Percentiles rank a stretch among this genome's conserved stretches.
Evolutionary conservation across 2,797 vertebrate genomes (phyloP).

Genomic region (Miichthys miiuy): DNA sequence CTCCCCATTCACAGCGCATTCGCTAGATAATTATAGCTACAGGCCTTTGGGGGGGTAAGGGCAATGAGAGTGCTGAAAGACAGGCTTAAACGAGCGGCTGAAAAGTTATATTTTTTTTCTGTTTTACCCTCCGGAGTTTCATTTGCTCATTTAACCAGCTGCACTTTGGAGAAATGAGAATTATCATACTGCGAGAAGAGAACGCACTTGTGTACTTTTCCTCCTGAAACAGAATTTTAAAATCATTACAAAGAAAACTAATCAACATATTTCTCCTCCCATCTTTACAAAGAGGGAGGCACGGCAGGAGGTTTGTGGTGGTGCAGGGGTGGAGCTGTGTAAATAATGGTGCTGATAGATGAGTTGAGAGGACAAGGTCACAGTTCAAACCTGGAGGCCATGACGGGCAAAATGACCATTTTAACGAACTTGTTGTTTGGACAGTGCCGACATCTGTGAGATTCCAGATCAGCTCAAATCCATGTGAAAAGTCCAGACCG

Average conservation of each 20-base stretch:
- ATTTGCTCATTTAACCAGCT: constrained; percentile 38
- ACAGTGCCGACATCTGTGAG: constrained; percentile 41
- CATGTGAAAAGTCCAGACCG: constrained; percentile 10
- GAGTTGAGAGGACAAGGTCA: constrained; percentile 58
- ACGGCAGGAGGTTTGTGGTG: background rate
- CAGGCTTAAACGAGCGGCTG: constrained; percentile 50
- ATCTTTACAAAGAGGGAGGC: background rate
- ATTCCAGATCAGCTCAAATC: constrained; percentile 44
- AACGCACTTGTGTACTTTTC: background rate
- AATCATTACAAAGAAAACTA: background rate
- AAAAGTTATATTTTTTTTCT: constrained; percentile 53
- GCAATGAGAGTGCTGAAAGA: constrained; percentile 71
- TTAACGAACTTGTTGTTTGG: constrained; percentile 46
- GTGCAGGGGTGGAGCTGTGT: constrained; percentile 24
- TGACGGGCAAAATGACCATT: constrained; percentile 41
- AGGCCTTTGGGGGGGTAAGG: constrained; percentile 62
- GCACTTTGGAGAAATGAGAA: constrained; percentile 4
- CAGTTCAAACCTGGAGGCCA: constrained; percentile 63
- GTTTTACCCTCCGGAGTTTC: constrained; percentile 43
- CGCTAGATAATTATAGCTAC: constrained; percentile 75
- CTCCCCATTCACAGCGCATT: constrained; percentile 59
- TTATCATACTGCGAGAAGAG: constrained; percentile 1
- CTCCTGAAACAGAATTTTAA: background rate
- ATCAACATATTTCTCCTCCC: background rate
- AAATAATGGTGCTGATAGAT: constrained; percentile 63